A percentile compares a stretch with the other conserved stretches of the same genome.
phyloP scores from a whole-genome alignment of 2,113 vertebrate species.

The Microtus richardsoni region DNA sequence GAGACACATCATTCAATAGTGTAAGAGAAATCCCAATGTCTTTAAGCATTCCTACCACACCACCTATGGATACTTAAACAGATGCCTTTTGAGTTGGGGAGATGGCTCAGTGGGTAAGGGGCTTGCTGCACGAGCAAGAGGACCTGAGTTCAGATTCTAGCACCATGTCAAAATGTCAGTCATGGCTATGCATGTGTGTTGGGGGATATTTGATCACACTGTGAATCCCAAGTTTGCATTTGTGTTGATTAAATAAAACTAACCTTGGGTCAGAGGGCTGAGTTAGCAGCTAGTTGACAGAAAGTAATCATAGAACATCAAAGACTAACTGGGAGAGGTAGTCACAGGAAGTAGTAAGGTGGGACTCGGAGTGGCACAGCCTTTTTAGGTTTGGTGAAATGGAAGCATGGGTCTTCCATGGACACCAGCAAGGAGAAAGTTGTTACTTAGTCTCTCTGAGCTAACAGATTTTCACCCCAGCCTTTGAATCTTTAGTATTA shows the following conservation, averaged over 20 bases:
- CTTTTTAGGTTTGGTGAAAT: neutral
- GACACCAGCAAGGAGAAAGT: neutral
- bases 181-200: neutral
- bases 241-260: neutral
- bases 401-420: neutral
- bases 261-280: neutral
- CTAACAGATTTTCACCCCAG: neutral
- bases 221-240: neutral
- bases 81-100: neutral
- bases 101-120: neutral
- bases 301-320: neutral
- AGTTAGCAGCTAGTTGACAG: neutral
- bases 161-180: neutral
- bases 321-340: neutral
- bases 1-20: neutral
- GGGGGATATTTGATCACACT: neutral
- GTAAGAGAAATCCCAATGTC: neutral
- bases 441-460: neutral
- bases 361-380: neutral
- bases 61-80: neutral
- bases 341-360: neutral
- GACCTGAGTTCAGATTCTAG: neutral
- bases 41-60: neutral
- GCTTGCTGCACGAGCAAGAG: neutral
- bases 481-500: neutral